These are phyloP conservation scores for Cavia aperea DNA, from an alignment of 2,113 vertebrate genomes.

Conservation along the genomic window DNA sequence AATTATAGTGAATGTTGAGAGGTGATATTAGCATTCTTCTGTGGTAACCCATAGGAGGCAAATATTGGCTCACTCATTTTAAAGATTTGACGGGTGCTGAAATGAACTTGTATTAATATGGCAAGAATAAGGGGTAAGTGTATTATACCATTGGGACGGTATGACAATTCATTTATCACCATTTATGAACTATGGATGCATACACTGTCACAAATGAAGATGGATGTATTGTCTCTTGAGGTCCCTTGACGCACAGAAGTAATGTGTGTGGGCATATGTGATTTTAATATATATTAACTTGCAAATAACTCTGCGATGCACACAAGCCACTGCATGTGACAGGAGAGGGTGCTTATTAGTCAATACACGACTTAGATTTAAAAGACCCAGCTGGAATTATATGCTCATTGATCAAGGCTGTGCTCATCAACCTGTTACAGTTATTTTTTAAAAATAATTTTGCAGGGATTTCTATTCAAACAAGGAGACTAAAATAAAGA, in stretches of 20 bases:
- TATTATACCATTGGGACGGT: conserved; percentile 49
- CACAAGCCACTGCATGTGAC: conserved; percentile 36
- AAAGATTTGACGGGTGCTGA: conserved; percentile 48
- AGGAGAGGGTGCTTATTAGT: conserved; percentile 49
- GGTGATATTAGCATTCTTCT: conserved; percentile 62
- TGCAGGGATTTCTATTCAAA: conserved; percentile 15
- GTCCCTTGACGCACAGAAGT: conserved; percentile 52
- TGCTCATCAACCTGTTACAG: conserved; percentile 42
- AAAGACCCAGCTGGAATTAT: conserved; percentile 40
- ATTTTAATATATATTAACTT: conserved; percentile 69
- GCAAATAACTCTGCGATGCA: conserved; percentile 60
- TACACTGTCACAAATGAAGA: conserved; percentile 61
- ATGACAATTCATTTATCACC: conserved; percentile 65
- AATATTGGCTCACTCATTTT: conserved; percentile 45
- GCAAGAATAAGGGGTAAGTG: conserved; percentile 51
- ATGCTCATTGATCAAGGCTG: conserved; percentile 46
- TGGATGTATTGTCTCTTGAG: conserved; percentile 60
- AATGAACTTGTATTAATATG: conserved; percentile 54
- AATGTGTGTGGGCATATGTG: conserved; percentile 59
- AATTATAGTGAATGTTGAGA: conserved; percentile 45
- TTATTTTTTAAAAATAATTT: background rate
- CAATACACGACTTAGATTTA: conserved; percentile 1
- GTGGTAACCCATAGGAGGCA: conserved; percentile 45
- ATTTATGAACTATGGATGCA: conserved; percentile 64
- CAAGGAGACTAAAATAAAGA: conserved; percentile 25